These are phyloP conservation scores for Drosophila biarmipes DNA, from an alignment of 1,140 invertebrate species.

Conservation along the genomic window DNA sequence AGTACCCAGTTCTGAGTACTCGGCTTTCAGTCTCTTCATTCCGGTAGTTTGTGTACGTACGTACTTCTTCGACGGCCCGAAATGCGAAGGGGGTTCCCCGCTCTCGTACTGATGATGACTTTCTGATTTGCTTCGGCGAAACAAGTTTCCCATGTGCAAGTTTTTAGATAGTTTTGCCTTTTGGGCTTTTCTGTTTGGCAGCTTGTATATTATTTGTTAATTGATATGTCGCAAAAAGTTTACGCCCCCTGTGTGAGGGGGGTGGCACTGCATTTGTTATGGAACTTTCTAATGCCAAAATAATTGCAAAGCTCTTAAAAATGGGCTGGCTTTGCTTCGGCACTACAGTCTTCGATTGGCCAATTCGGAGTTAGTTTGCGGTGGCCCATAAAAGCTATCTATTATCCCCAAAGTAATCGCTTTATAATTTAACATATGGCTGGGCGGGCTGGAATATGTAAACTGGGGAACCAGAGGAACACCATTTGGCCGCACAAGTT, in stretches of 20 bases:
- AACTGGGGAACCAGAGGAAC: slow-evolving; percentile 43
- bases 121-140: slow-evolving; percentile 77
- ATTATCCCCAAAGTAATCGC: slow-evolving; percentile 20
- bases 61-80: slow-evolving; percentile 52
- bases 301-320: slow-evolving; percentile 45
- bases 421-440: slow-evolving; percentile 36
- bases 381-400: slow-evolving; percentile 10
- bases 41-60: slow-evolving; percentile 5
- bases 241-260: slow-evolving; percentile 1
- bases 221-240: slow-evolving; percentile 78
- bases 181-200: slow-evolving; percentile 67
- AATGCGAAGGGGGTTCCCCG: slow-evolving; percentile 64
- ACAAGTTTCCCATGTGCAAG: slow-evolving; percentile 61
- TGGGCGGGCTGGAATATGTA: slow-evolving; percentile 2
- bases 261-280: slow-evolving; percentile 32
- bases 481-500: slow-evolving; percentile 15
- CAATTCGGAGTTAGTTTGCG: slow-evolving; percentile 1
- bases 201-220: slow-evolving; percentile 81
- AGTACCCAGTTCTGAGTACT: not conserved
- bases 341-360: slow-evolving; percentile 1
- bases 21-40: slow-evolving; percentile 1
- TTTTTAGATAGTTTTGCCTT: slow-evolving; percentile 47
- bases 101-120: slow-evolving; percentile 69
- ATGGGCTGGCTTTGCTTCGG: slow-evolving; percentile 4
- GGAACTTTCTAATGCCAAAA: slow-evolving; percentile 59